These are phyloP conservation scores for Gambusia affinis DNA, from an alignment of 2,113 vertebrate genomes.

Conservation along the genomic window DNA sequence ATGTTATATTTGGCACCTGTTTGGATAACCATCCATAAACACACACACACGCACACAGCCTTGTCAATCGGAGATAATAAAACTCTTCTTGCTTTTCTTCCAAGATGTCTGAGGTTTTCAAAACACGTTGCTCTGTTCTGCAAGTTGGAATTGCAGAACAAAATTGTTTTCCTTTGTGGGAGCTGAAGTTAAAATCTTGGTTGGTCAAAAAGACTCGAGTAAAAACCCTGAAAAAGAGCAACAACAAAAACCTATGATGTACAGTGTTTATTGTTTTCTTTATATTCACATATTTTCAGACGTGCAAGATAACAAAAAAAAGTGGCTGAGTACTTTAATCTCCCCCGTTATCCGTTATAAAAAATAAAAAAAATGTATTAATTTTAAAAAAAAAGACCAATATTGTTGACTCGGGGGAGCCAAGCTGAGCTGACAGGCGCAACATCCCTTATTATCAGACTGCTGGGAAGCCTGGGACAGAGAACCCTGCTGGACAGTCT, in stretches of 20 bases:
- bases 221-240: not conserved
- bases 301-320: slow-evolving; percentile 51
- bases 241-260: not conserved
- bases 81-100: slow-evolving; percentile 56
- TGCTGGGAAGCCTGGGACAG: slow-evolving; percentile 31
- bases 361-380: slow-evolving; percentile 28
- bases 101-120: slow-evolving; percentile 13
- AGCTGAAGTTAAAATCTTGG: not conserved
- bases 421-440: slow-evolving; percentile 49
- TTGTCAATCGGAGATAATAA: slow-evolving; percentile 47
- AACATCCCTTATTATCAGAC: slow-evolving; percentile 59
- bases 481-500: slow-evolving; percentile 13
- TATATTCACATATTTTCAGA: slow-evolving; percentile 28
- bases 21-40: slow-evolving; percentile 35
- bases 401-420: slow-evolving; percentile 50
- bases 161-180: not conserved
- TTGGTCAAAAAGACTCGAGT: not conserved
- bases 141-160: not conserved
- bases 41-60: slow-evolving; percentile 27
- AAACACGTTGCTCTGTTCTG: not conserved
- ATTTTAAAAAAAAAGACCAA: not conserved
- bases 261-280: slow-evolving; percentile 35
- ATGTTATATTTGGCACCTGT: slow-evolving; percentile 79
- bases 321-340: slow-evolving; percentile 59
- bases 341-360: slow-evolving; percentile 39